These are phyloP conservation scores for Ichneumoninae sp. DNA, from an alignment of 2,888 invertebrate species.

Conservation along the genomic window DNA sequence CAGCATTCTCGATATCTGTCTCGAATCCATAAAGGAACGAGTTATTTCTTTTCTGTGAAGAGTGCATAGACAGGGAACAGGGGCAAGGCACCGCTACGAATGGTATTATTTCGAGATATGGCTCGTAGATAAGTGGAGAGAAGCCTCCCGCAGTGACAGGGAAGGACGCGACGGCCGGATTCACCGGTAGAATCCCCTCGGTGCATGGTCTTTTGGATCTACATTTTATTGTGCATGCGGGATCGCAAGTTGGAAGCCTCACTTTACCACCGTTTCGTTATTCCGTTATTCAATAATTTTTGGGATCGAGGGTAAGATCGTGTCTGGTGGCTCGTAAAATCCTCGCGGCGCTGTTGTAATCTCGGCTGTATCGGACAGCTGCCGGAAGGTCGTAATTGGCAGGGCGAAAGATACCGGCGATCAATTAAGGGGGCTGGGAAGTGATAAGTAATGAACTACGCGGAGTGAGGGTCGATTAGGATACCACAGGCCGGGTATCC, in stretches of 20 bases:
- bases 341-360: constrained; percentile 19
- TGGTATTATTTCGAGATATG: constrained; percentile 55
- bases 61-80: not conserved
- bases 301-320: not conserved
- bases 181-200: not conserved
- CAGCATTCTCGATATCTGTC: constrained; percentile 46
- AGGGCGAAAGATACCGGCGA: constrained; percentile 29
- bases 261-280: not conserved
- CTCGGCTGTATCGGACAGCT: constrained; percentile 31
- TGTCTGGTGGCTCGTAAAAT: not conserved
- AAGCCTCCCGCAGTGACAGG: constrained; percentile 28
- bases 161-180: constrained; percentile 4
- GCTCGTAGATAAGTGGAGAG: constrained; percentile 46
- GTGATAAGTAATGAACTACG: constrained; percentile 42
- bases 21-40: constrained; percentile 44
- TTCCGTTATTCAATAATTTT: constrained; percentile 2
- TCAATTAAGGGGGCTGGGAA: constrained; percentile 41
- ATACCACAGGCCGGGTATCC: constrained; percentile 30
- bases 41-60: constrained; percentile 39
- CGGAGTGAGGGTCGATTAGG: constrained; percentile 37
- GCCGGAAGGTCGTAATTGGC: constrained; percentile 50
- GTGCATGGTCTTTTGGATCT: not conserved
- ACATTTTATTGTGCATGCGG: not conserved
- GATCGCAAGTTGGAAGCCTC: not conserved
- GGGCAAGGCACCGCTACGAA: constrained; percentile 42